Percentiles rank a stretch among this genome's conserved stretches.
Evolutionary conservation across 2,113 vertebrate genomes (phyloP).

Genomic region (Sapajus apella): DNA sequence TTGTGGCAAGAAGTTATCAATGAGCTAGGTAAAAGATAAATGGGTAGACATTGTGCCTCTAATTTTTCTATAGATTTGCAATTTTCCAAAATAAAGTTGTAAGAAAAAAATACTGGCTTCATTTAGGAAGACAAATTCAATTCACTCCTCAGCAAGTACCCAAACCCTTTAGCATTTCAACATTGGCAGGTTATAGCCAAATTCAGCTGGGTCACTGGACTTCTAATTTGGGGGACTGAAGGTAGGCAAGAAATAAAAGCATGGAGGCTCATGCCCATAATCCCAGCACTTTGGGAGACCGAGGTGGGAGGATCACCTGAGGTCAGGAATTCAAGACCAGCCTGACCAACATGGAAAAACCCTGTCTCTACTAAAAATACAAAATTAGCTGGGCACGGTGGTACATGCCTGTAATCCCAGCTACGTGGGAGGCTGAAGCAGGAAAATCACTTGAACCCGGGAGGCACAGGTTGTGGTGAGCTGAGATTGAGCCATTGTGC

Average conservation of each 20-base stretch:
- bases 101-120: not conserved
- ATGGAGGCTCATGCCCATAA: not conserved
- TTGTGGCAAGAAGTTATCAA: not conserved
- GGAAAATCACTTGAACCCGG: no score
- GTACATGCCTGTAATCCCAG: no score
- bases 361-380: no score
- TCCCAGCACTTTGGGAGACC: no score
- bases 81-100: constrained; percentile 24
- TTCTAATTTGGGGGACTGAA: constrained; percentile 36
- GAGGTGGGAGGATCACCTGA: no score
- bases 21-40: not conserved
- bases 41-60: not conserved
- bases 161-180: not conserved
- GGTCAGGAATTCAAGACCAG: no score
- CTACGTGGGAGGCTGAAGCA: no score
- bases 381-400: no score
- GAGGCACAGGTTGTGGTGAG: no score
- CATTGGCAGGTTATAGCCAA: not conserved
- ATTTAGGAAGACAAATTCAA: constrained; percentile 36
- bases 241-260: constrained; percentile 22
- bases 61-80: not conserved
- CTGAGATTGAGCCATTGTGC: no score
- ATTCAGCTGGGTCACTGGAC: not conserved
- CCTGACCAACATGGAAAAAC: no score
- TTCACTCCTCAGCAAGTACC: not conserved